Conservation (phyloP, 2,888 invertebrate species). For the Ptychoptera albimana region DNA sequence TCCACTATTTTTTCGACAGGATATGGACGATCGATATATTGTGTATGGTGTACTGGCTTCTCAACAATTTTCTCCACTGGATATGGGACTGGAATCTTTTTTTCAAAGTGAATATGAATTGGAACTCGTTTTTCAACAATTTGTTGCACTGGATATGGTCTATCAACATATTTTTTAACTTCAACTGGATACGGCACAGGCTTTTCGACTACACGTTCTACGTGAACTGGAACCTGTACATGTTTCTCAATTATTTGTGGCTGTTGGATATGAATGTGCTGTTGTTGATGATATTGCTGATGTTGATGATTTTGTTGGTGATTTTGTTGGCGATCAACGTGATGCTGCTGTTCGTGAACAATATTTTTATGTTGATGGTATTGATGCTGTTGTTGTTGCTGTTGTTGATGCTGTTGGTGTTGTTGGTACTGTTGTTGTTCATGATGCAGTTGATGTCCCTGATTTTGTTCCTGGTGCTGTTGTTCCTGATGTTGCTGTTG, state of each 20-base stretch:
- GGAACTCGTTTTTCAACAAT: slow-evolving; percentile 27
- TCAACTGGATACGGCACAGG: slow-evolving; percentile 30
- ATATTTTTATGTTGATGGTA: slow-evolving; percentile 20
- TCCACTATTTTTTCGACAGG: slow-evolving; percentile 35
- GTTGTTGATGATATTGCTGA: background rate
- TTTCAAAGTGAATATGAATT: slow-evolving; percentile 20
- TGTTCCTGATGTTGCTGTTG: slow-evolving; percentile 4
- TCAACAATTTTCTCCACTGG: slow-evolving; percentile 33
- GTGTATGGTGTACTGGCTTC: slow-evolving; percentile 29
- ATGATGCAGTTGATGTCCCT: slow-evolving; percentile 5
- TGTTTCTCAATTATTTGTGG: slow-evolving; percentile 21
- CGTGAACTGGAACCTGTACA: slow-evolving; percentile 19
- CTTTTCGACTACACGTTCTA: slow-evolving; percentile 16
- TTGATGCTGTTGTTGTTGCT: background rate
- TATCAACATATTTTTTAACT: slow-evolving; percentile 29
- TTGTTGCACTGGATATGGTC: slow-evolving; percentile 33
- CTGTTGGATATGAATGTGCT: background rate
- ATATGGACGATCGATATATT: slow-evolving; percentile 23
- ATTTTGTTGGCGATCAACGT: slow-evolving; percentile 32
- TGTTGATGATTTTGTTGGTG: slow-evolving; percentile 18
- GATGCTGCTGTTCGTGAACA: slow-evolving; percentile 31
- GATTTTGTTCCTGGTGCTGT: too few species aligned
- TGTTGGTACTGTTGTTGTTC: background rate
- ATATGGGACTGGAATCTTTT: slow-evolving; percentile 24
- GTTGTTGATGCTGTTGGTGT: background rate